These are phyloP conservation scores for Coleophora flavipennella DNA, from an alignment of 2,888 invertebrate genomes.

Conservation along the genomic window DNA sequence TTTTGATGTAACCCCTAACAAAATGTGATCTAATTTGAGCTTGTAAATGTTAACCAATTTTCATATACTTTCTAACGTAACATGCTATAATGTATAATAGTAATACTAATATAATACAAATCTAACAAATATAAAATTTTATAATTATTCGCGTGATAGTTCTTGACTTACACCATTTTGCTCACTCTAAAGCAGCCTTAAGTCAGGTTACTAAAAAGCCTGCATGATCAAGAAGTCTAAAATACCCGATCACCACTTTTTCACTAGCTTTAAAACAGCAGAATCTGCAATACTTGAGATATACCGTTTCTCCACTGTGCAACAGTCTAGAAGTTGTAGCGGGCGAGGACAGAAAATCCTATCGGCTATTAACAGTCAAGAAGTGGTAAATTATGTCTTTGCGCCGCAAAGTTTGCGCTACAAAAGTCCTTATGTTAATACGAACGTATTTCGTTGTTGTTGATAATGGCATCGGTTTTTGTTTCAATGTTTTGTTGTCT, in stretches of 20 bases:
- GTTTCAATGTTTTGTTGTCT: conserved; percentile 3
- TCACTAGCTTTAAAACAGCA: neutral
- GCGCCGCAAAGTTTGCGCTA: conserved; percentile 29
- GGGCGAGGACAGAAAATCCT: conserved; percentile 61
- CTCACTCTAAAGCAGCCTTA: no score
- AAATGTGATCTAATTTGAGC: no score
- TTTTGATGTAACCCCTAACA: no score
- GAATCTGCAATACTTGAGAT: neutral
- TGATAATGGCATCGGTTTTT: conserved; percentile 31
- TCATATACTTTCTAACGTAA: no score
- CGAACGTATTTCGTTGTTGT: conserved; percentile 27
- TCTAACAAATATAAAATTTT: no score
- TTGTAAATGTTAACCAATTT: no score
- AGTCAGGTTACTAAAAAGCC: no score
- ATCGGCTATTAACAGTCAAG: conserved; percentile 69
- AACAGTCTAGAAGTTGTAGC: conserved; percentile 14
- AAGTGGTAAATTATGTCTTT: conserved; percentile 55
- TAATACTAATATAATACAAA: no score
- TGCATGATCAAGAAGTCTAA: neutral
- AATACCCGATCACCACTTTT: neutral
- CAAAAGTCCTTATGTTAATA: conserved; percentile 55
- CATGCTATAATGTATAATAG: no score
- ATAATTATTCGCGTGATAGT: no score
- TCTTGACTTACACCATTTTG: no score
- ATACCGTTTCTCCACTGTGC: neutral